Base-by-base conservation (phyloP, 2,797 vertebrate species). In the Odontamblyopus lacepedii region DNA sequence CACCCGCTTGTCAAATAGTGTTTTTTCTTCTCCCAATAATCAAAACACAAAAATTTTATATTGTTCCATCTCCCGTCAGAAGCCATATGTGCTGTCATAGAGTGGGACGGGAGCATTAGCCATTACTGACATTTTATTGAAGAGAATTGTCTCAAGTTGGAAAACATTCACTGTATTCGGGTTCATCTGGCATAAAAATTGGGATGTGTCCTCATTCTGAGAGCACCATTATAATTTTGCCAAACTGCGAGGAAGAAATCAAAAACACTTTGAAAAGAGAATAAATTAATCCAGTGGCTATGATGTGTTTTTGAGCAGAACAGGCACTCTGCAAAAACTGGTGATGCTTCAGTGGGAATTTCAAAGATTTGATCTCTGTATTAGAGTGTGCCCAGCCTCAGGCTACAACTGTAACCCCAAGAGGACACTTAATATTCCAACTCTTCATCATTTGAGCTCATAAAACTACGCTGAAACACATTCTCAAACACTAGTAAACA, bases 301-400 rank as follows among this genome's bases (percentile, higher is more conserved):
- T 50, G 63, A 65, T 65, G 63, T 65, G 23, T 65, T 50, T 29
- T 50, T 50, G 44, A 66, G 41, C 23, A 16, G 48, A 65, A 65
- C 41, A 65, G 50, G 41, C 63, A 65, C 62, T 44, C 62, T 0
- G 35, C 63, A 48, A 26, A 65, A 41, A 16, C 38, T 44, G 3
- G 26, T 27, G 63, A 51, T 66, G 23, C 44, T 50, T 44, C 63
- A 18, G 44, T 66, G 63, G 63, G 44, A 19, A 50, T 66, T 66
- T 12, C 29, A 27, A 26, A 48, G 44, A 27, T 16, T 65, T 23
- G 44, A 44, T 18, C 27, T 50, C 44, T 18, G 41, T 66, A 16
- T 29, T 50, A 29, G 23, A 51, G 23, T 30, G 26, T 44, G 50
- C 26, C 26, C 7, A 7, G 44, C 63, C 63, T 66, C 16, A 50